Percentiles rank a stretch among this genome's conserved stretches.
phyloP scores from a whole-genome alignment of 2,113 vertebrate genomes.

The Peromyscus maniculatus region DNA sequence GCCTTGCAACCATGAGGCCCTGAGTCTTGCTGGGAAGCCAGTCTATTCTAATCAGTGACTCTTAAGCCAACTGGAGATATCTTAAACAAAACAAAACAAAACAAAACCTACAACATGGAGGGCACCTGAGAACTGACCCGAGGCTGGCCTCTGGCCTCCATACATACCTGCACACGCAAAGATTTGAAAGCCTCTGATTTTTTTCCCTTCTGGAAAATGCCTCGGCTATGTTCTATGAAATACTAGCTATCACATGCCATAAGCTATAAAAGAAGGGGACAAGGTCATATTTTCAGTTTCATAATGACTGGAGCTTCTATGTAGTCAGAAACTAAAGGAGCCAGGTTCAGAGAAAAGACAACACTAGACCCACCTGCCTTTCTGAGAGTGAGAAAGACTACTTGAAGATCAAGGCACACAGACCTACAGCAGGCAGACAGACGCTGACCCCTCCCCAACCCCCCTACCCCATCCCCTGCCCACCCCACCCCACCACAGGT shows the following conservation, averaged over 20 bases:
- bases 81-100: not conserved
- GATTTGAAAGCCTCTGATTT: not conserved
- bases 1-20: not conserved
- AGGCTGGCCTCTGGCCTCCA: not conserved
- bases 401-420: not conserved
- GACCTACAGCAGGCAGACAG: not conserved
- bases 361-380: not conserved
- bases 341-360: not conserved
- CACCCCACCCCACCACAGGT: not conserved
- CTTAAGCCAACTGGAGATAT: not conserved
- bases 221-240: not conserved
- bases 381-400: not conserved
- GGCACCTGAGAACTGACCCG: not conserved
- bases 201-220: not conserved
- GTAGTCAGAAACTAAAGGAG: not conserved
- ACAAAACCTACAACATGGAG: not conserved
- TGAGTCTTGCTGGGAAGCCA: not conserved
- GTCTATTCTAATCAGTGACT: too few relatives aligned
- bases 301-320: not conserved
- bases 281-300: not conserved
- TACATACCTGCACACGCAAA: not conserved
- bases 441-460: too few relatives aligned
- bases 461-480: rapidly evolving
- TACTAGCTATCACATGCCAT: not conserved
- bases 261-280: not conserved